A percentile compares a stretch with the other conserved stretches of the same genome.
phyloP scores from a whole-genome alignment of 2,888 invertebrate species.

The Tachina grossa region DNA sequence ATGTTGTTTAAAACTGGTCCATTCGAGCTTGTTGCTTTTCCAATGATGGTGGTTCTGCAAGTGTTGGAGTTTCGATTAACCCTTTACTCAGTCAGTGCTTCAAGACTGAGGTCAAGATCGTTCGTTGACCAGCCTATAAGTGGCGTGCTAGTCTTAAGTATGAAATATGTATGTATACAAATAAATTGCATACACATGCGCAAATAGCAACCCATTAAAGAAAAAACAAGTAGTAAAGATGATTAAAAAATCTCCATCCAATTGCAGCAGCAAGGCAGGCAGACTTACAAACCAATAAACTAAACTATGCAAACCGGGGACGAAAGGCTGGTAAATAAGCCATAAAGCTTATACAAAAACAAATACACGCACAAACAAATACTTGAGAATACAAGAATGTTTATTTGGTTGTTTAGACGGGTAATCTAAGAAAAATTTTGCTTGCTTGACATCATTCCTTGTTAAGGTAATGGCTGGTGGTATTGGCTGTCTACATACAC shows the following conservation, averaged over 20 bases:
- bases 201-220: slow-evolving; percentile 26
- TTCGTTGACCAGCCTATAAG: slow-evolving; percentile 69
- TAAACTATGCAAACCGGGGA: background rate
- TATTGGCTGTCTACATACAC: background rate
- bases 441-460: slow-evolving; percentile 26
- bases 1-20: slow-evolving; percentile 63
- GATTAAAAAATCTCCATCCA: slow-evolving; percentile 44
- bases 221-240: slow-evolving; percentile 53
- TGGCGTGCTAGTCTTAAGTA: slow-evolving; percentile 23
- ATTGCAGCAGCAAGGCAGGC: slow-evolving; percentile 14
- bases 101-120: slow-evolving; percentile 72
- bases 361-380: background rate
- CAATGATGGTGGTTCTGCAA: slow-evolving; percentile 28
- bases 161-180: slow-evolving; percentile 15
- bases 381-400: background rate
- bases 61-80: slow-evolving; percentile 58
- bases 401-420: background rate
- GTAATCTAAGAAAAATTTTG: slow-evolving; percentile 5
- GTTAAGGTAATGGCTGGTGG: slow-evolving; percentile 32
- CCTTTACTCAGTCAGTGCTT: slow-evolving; percentile 65
- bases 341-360: slow-evolving; percentile 2
- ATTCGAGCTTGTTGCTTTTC: slow-evolving; percentile 39
- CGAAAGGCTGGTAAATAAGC: slow-evolving; percentile 33
- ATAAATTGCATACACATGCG: slow-evolving; percentile 4
- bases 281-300: slow-evolving; percentile 1